phyloP scores from a whole-genome alignment of 2,113 vertebrate genomes.

The Paradoxurus hermaphroditus region DNA sequence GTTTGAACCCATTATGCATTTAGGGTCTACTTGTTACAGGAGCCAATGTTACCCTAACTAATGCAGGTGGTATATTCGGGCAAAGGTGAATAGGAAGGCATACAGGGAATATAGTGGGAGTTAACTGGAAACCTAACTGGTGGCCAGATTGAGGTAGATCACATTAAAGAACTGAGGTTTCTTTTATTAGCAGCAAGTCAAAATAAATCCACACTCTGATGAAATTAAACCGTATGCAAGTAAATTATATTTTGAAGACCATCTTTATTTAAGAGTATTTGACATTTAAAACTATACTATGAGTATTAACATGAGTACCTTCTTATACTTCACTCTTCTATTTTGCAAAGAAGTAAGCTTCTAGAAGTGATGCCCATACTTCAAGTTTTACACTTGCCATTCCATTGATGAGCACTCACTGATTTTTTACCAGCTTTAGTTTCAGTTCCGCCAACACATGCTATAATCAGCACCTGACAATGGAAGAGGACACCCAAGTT shows the following conservation, averaged over 20 bases:
- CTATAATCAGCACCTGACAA: not conserved
- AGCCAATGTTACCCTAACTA: not conserved
- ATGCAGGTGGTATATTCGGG: not conserved
- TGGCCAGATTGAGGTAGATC: not conserved
- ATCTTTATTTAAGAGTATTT: not conserved
- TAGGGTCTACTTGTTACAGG: not conserved
- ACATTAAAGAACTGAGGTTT: not conserved
- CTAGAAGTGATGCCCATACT: not conserved
- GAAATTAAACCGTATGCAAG: not conserved
- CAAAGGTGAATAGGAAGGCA: not conserved
- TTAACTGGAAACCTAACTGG: not conserved
- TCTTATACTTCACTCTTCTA: not conserved
- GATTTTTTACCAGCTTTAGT: not conserved
- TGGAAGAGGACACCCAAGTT: not conserved
- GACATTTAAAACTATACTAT: not conserved
- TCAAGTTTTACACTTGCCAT: not conserved
- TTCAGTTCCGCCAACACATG: not conserved
- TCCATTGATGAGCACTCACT: not conserved
- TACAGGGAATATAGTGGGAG: not conserved
- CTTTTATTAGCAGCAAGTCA: not conserved
- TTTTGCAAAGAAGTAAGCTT: conserved; percentile 4
- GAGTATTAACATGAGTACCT: not conserved
- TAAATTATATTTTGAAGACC: not conserved
- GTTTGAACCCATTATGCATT: not conserved
- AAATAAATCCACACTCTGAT: not conserved